Conservation (phyloP, 1,140 invertebrate species). For the Bombus pascuorum region DNA sequence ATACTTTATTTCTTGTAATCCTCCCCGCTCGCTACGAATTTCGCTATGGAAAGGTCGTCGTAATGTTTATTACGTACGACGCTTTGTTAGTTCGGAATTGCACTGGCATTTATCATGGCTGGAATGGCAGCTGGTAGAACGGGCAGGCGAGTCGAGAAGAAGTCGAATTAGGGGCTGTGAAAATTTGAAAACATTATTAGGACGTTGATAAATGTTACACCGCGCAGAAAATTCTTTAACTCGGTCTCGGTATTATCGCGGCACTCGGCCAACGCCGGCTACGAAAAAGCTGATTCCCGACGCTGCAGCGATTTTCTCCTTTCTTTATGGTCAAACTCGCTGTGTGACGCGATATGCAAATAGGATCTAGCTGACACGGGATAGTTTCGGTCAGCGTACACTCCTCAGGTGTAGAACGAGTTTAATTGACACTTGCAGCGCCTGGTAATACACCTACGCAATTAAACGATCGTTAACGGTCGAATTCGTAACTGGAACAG, state of each 20-base stretch:
- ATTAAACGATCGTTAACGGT: not conserved
- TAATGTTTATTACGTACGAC: conserved; percentile 44
- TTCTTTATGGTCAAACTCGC: not conserved
- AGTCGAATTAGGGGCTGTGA: conserved; percentile 15
- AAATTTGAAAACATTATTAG: conserved; percentile 41
- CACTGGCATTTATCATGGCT: conserved; percentile 8
- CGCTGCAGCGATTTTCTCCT: not conserved
- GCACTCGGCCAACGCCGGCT: too few relatives aligned
- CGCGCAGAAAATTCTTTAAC: not conserved
- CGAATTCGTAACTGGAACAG: not conserved
- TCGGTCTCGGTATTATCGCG: not conserved
- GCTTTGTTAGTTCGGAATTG: conserved; percentile 22
- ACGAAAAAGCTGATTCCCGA: not conserved
- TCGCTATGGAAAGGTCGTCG: conserved; percentile 1
- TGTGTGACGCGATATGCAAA: not conserved
- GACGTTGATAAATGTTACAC: conserved; percentile 23
- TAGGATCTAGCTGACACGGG: not conserved
- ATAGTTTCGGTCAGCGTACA: not conserved
- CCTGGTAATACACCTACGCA: not conserved
- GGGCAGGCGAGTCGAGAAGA: too few relatives aligned
- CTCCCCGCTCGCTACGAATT: conserved; percentile 1
- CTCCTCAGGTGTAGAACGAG: not conserved
- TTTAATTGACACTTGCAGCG: not conserved
- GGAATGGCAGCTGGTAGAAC: not conserved
- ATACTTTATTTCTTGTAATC: conserved; percentile 46